A percentile compares a stretch with the other conserved stretches of the same genome.
Conservation (phyloP, 2,888 invertebrate genomes). For the Pristionchus fissidentatus region DNA sequence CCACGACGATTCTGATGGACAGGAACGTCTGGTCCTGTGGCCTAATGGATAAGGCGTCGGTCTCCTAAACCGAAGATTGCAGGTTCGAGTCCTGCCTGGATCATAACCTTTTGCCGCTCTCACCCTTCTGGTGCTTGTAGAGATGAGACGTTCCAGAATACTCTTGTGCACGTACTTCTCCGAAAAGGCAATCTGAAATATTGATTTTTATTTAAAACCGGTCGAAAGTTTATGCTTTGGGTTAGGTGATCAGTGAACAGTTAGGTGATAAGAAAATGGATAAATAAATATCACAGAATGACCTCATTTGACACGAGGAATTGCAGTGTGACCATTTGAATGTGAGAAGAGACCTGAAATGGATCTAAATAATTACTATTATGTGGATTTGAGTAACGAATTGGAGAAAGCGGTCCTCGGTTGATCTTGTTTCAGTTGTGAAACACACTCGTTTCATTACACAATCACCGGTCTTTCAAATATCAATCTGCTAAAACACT, state of each 20-base stretch:
- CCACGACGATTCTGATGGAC: not conserved
- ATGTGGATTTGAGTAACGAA: not conserved
- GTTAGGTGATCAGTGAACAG: not conserved
- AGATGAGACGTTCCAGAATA: conserved; percentile 63
- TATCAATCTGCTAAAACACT: no score
- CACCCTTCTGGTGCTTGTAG: conserved; percentile 59
- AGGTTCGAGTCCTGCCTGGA: not conserved
- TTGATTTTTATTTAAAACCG: no score
- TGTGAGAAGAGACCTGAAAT: conserved; percentile 49
- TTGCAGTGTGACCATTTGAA: conserved; percentile 65
- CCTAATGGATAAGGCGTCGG: no score
- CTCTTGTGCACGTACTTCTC: conserved; percentile 61
- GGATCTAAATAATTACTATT: not conserved
- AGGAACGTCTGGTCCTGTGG: not conserved
- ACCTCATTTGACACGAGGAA: conserved; percentile 66
- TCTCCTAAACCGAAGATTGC: not conserved
- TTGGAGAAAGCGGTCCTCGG: no score
- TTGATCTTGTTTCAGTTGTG: no score
- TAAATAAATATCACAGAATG: no score
- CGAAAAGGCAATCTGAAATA: conserved; percentile 51
- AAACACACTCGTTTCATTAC: no score
- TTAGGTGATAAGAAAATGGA: no score
- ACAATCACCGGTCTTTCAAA: no score
- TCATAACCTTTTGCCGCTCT: not conserved
- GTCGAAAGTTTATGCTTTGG: not conserved